phyloP scores from a whole-genome alignment of 2,797 vertebrate genomes.

The Galago senegalensis region DNA sequence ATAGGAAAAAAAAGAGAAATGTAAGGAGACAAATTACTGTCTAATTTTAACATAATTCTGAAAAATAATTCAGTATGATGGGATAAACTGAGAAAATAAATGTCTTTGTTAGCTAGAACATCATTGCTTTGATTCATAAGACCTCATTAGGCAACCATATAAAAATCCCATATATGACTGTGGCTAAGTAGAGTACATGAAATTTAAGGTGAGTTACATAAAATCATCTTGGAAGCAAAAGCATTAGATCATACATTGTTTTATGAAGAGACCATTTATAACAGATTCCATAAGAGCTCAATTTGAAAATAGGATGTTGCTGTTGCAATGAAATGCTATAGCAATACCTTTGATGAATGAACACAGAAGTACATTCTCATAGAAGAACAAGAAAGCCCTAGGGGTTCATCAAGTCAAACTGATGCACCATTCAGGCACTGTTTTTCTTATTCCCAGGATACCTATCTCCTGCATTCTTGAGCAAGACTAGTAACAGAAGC shows the following conservation, averaged over 20 bases:
- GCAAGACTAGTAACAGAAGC: conserved; percentile 26
- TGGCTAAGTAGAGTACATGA: not conserved
- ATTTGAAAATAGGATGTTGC: conserved; percentile 29
- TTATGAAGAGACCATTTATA: conserved; percentile 45
- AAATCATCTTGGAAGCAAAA: conserved; percentile 47
- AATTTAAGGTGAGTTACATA: conserved; percentile 50
- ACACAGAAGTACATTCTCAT: conserved; percentile 72
- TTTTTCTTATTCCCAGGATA: conserved; percentile 59
- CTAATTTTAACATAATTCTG: conserved; percentile 47
- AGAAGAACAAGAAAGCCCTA: conserved; percentile 62
- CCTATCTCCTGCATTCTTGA: conserved; percentile 51
- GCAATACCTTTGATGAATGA: conserved; percentile 41
- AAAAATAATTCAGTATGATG: not conserved
- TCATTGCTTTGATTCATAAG: not conserved
- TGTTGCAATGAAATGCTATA: conserved; percentile 31
- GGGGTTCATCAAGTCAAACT: conserved; percentile 30
- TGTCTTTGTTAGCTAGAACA: not conserved
- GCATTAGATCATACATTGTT: not conserved
- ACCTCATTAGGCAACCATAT: not conserved
- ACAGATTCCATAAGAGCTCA: not conserved
- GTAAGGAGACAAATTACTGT: not conserved
- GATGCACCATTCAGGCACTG: conserved; percentile 40
- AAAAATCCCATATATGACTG: not conserved
- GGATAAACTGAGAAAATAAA: not conserved
- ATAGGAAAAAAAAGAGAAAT: not conserved